Conservation (phyloP, 2,113 vertebrate species). For the Ceyx margarethae region DNA sequence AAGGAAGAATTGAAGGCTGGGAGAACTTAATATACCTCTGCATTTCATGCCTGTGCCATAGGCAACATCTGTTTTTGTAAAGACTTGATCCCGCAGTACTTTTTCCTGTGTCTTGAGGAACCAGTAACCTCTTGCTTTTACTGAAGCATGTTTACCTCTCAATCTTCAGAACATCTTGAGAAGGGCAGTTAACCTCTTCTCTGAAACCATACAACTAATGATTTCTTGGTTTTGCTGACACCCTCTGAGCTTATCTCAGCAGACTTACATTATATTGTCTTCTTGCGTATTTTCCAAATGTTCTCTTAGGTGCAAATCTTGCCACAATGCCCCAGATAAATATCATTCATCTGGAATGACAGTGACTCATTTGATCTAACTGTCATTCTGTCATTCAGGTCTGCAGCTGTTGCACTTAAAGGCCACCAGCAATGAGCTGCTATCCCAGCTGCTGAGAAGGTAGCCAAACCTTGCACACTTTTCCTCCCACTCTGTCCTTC, state of each 20-base stretch:
- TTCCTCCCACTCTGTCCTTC: neutral
- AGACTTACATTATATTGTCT: neutral
- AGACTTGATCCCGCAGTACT: neutral
- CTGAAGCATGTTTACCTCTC: neutral
- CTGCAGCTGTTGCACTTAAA: neutral
- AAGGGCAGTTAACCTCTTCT: neutral
- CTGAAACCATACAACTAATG: neutral
- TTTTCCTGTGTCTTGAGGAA: neutral
- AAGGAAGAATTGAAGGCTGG: neutral
- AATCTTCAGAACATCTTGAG: neutral
- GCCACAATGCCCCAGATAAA: neutral
- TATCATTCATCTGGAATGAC: neutral
- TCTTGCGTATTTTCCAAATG: slow-evolving; percentile 7
- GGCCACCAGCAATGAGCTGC: neutral
- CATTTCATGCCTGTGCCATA: accelerated
- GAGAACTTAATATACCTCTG: neutral
- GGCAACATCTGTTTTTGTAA: neutral
- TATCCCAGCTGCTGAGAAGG: neutral
- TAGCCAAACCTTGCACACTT: neutral
- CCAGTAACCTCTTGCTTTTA: neutral
- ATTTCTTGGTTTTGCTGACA: neutral
- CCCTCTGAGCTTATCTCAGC: neutral
- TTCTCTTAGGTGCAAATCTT: slow-evolving; percentile 21
- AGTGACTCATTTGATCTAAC: neutral
- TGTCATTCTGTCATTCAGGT: slow-evolving; percentile 3